These are phyloP conservation scores for Troides aeacus DNA, from an alignment of 2,888 invertebrate genomes.

Conservation along the genomic window DNA sequence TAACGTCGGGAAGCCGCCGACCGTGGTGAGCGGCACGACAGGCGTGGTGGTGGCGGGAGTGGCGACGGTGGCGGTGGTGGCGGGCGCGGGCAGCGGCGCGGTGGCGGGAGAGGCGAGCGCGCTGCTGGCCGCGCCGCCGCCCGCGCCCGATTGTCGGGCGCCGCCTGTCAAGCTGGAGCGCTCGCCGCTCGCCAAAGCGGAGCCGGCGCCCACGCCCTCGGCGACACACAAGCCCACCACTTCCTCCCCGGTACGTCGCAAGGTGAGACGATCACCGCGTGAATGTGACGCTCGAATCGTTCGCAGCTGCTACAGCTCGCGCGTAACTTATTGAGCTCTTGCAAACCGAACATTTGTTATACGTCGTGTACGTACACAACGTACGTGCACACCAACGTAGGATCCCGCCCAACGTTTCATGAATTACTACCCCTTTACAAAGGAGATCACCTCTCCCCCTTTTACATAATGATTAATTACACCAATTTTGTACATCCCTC, in stretches of 20 bases:
- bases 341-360: too few relatives aligned
- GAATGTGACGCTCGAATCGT: conserved; percentile 13
- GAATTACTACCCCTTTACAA: too few relatives aligned
- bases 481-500: too few relatives aligned
- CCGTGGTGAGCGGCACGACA: conserved; percentile 38
- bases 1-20: conserved; percentile 70
- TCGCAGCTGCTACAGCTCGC: neutral
- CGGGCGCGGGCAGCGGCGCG: too few relatives aligned
- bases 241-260: conserved; percentile 83
- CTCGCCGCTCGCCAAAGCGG: conserved; percentile 60
- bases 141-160: conserved; percentile 38
- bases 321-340: too few relatives aligned
- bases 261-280: conserved; percentile 38
- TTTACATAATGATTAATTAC: too few relatives aligned
- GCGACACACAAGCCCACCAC: conserved; percentile 55
- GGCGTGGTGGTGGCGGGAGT: conserved; percentile 31
- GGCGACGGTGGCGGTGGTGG: conserved; percentile 18
- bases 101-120: conserved; percentile 34
- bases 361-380: neutral
- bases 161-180: conserved; percentile 65
- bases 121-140: conserved; percentile 67
- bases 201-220: conserved; percentile 40
- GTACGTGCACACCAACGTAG: too few relatives aligned
- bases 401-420: too few relatives aligned
- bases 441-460: too few relatives aligned